phyloP scores from a whole-genome alignment of 2,888 invertebrate genomes.

The Ceramica pisi region DNA sequence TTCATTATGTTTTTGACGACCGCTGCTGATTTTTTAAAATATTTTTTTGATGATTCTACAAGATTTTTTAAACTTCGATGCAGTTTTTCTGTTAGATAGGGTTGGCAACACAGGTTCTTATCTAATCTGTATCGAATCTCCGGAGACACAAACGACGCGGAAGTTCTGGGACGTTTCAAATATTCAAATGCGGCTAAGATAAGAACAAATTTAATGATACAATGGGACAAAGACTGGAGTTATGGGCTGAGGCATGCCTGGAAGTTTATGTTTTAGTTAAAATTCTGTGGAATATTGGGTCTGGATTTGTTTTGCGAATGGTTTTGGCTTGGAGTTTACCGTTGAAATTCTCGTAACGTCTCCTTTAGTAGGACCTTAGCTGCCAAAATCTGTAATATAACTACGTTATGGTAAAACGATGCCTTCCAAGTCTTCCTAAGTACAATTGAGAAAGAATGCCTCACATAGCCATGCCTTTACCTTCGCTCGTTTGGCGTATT shows the following conservation, averaged over 20 bases:
- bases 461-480: no score
- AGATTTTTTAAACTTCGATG: background rate
- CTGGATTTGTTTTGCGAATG: background rate
- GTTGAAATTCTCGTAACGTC: background rate
- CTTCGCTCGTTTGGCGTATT: no score
- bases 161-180: constrained; percentile 70
- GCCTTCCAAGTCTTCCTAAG: no score
- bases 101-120: constrained; percentile 28
- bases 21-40: no score
- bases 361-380: background rate
- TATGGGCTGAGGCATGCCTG: constrained; percentile 24
- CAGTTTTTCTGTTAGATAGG: background rate
- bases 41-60: no score
- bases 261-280: constrained; percentile 14
- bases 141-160: constrained; percentile 67
- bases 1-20: no score
- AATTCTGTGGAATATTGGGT: background rate
- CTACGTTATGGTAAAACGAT: no score
- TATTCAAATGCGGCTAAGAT: constrained; percentile 76
- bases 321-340: background rate
- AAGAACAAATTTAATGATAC: constrained; percentile 73
- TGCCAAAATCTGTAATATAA: background rate
- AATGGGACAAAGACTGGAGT: constrained; percentile 57
- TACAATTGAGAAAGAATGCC: no score
- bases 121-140: constrained; percentile 69